phyloP scores from a whole-genome alignment of 2,888 invertebrate genomes.

The Yponomeuta malinellus region DNA sequence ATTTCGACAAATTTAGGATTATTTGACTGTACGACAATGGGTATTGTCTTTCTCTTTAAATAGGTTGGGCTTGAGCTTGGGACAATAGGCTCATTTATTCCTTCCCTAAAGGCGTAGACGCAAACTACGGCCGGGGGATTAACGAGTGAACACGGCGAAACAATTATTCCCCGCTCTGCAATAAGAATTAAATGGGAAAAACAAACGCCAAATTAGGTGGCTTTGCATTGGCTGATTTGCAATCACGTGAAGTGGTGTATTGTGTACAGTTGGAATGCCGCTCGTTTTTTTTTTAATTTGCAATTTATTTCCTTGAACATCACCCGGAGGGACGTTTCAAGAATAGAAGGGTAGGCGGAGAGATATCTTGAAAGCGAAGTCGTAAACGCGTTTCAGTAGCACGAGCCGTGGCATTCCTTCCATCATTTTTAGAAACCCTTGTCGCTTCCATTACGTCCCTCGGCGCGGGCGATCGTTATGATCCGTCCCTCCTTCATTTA shows the following conservation, averaged over 20 bases:
- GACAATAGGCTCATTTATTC: conserved; percentile 66
- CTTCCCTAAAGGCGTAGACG: conserved; percentile 56
- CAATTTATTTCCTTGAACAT: conserved; percentile 25
- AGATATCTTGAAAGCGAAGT: conserved; percentile 49
- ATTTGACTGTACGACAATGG: conserved; percentile 53
- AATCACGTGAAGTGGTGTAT: background rate
- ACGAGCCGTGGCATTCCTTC: conserved; percentile 60
- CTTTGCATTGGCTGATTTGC: background rate
- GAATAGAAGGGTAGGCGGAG: conserved; percentile 25
- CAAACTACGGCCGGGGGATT: conserved; percentile 51
- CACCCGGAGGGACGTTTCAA: background rate
- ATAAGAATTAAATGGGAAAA: conserved; percentile 18
- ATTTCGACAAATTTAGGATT: conserved; percentile 59
- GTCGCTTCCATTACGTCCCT: conserved; percentile 68
- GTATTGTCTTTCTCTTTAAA: conserved; percentile 65
- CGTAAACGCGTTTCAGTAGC: conserved; percentile 55
- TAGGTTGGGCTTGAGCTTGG: conserved; percentile 49
- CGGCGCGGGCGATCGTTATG: conserved; percentile 49
- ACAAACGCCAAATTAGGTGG: conserved; percentile 15
- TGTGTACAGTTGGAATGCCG: background rate
- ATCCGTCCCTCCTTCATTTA: conserved; percentile 63
- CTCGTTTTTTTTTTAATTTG: background rate
- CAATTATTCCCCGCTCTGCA: conserved; percentile 43
- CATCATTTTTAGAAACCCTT: conserved; percentile 68
- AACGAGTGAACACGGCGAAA: conserved; percentile 52